Percentiles rank a stretch among this genome's conserved stretches.
phyloP scores from a whole-genome alignment of 1,140 invertebrate species.

The Drosophila ohnishii region DNA sequence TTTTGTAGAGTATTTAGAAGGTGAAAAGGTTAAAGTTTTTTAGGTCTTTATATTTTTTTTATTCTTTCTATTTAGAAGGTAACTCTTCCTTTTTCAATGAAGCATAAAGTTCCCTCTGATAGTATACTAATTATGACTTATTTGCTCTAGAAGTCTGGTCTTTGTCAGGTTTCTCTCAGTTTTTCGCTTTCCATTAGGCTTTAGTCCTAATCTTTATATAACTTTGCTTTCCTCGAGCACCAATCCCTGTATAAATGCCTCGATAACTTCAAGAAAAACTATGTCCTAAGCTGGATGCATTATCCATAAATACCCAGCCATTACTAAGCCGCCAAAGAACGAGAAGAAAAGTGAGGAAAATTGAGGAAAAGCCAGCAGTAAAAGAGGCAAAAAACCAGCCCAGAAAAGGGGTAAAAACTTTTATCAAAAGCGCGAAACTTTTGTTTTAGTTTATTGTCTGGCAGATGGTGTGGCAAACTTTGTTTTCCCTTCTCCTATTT shows the following conservation, averaged over 20 bases:
- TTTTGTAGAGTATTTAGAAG: not conserved
- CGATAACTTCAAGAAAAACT: not conserved
- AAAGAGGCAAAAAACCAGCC: not conserved
- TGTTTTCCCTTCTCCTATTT: constrained; percentile 7
- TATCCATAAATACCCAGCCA: constrained; percentile 23
- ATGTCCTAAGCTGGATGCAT: constrained; percentile 11
- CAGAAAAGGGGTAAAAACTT: constrained; percentile 39
- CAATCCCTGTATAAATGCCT: not conserved
- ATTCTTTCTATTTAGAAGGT: too few relatives aligned
- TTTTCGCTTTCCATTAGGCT: not conserved
- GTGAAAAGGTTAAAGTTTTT: not conserved
- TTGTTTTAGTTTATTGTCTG: constrained; percentile 78
- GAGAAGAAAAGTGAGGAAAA: not conserved
- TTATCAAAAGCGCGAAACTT: constrained; percentile 65
- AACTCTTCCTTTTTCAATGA: too few relatives aligned
- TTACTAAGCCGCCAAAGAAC: not conserved
- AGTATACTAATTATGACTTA: not conserved
- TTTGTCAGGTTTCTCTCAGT: not conserved
- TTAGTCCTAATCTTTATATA: not conserved
- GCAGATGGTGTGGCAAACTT: constrained; percentile 57
- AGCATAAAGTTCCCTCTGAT: too few relatives aligned
- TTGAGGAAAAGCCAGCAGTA: not conserved
- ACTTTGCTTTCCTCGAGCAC: not conserved
- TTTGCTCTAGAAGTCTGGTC: not conserved
- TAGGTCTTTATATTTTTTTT: too few relatives aligned